A percentile compares a stretch with the other conserved stretches of the same genome.
Evolutionary conservation across 2,797 vertebrate species (phyloP).

Genomic region (Eulemur rubriventer): DNA sequence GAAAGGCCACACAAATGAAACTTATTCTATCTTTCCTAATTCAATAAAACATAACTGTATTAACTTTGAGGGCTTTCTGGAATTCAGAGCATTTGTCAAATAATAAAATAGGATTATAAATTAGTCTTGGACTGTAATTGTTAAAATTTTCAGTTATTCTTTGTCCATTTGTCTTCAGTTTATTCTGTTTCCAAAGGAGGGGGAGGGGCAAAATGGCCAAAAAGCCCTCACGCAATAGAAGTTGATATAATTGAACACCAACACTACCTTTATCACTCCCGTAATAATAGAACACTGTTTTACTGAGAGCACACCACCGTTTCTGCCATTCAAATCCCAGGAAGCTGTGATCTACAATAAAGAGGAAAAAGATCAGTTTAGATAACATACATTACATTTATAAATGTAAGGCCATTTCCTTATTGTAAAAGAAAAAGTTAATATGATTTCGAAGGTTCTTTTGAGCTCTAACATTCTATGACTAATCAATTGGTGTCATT

Average conservation of each 20-base stretch:
- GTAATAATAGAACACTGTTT: slow-evolving; percentile 95
- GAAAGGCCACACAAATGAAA: not conserved
- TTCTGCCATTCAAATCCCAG: slow-evolving; percentile 99
- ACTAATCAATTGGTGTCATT: not conserved
- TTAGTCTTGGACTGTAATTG: slow-evolving; percentile 1
- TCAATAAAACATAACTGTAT: not conserved
- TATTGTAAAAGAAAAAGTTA: not conserved
- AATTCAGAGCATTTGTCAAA: slow-evolving; percentile 37
- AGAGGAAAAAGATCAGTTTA: slow-evolving; percentile 40
- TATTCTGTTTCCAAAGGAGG: not conserved
- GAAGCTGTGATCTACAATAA: slow-evolving; percentile 94
- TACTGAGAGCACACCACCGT: slow-evolving; percentile 96
- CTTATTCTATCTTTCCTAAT: slow-evolving; percentile 3
- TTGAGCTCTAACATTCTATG: not conserved
- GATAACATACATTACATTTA: not conserved
- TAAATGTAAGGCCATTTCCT: not conserved
- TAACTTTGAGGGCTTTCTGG: slow-evolving; percentile 36
- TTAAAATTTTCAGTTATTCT: not conserved
- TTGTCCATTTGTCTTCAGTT: slow-evolving; percentile 5
- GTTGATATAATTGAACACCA: not conserved
- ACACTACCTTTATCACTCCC: slow-evolving; percentile 95
- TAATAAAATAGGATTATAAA: slow-evolving; percentile 37
- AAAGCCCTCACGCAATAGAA: not conserved
- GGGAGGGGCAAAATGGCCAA: not conserved
- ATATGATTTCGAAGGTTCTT: not conserved